Evolutionary conservation across 2,113 vertebrate species (phyloP).

Genomic region (Podarcis raffonei): DNA sequence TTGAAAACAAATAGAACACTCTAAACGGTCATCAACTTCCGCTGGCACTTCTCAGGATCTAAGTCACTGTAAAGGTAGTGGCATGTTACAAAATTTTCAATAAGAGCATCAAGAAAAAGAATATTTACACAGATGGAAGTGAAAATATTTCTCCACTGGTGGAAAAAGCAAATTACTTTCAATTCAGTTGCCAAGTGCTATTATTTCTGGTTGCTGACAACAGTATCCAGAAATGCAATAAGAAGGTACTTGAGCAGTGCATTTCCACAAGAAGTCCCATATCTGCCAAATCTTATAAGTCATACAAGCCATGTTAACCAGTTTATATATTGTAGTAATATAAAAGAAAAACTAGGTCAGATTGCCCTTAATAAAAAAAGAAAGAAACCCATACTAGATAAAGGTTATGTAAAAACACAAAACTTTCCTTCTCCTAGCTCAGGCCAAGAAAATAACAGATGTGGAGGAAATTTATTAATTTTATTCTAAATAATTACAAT

Average conservation of each 20-base stretch:
- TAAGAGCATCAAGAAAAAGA: neutral
- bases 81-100: neutral
- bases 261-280: neutral
- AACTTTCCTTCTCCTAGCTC: neutral
- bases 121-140: neutral
- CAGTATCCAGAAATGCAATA: neutral
- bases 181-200: neutral
- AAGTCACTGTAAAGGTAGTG: neutral
- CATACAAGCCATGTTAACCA: constrained; percentile 38
- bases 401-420: constrained; percentile 42
- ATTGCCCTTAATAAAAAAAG: constrained; percentile 52
- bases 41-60: neutral
- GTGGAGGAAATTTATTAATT: neutral
- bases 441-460: constrained; percentile 38
- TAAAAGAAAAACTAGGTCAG: constrained; percentile 47
- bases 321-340: constrained; percentile 48
- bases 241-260: constrained; percentile 11
- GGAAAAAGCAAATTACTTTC: neutral
- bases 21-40: neutral
- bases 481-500: neutral
- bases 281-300: constrained; percentile 22
- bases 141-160: neutral
- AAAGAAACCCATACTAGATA: constrained; percentile 37
- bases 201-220: neutral
- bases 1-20: neutral